A percentile compares a stretch with the other conserved stretches of the same genome.
These are phyloP conservation scores for Megaustenia siamemsis DNA, from an alignment of 2,888 invertebrate species.

Conservation along the genomic window DNA sequence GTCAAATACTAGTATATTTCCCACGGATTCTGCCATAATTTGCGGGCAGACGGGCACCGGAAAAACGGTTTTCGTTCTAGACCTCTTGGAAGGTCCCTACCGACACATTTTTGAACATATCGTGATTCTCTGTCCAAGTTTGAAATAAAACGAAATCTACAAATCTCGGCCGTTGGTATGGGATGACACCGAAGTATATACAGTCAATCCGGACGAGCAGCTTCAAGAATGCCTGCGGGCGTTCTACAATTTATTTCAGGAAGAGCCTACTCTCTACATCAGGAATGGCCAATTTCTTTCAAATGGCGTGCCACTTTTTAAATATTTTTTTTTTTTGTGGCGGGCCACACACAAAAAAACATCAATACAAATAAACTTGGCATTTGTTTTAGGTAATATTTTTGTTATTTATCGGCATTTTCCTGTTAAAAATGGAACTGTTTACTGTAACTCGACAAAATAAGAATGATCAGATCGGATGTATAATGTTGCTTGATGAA, in stretches of 20 bases:
- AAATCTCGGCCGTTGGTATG: not conserved
- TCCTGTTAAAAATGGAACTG: too few relatives aligned
- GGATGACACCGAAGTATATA: not conserved
- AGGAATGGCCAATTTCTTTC: too few relatives aligned
- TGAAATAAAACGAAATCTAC: not conserved
- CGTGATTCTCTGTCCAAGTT: not conserved
- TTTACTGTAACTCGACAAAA: too few relatives aligned
- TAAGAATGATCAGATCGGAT: too few relatives aligned
- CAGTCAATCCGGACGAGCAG: not conserved
- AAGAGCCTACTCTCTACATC: constrained; percentile 4
- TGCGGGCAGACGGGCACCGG: constrained; percentile 15
- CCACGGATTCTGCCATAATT: not conserved
- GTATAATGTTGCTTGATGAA: too few relatives aligned
- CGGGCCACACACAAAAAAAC: too few relatives aligned
- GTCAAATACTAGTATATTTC: not conserved
- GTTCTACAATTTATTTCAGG: not conserved
- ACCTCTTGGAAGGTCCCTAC: not conserved
- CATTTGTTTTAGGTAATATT: too few relatives aligned
- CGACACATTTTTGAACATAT: not conserved
- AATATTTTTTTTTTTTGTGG: too few relatives aligned
- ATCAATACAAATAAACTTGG: too few relatives aligned
- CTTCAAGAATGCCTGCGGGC: not conserved
- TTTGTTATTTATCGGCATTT: too few relatives aligned
- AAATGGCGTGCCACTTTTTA: too few relatives aligned
- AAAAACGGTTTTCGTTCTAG: not conserved